A percentile compares a stretch with the other conserved stretches of the same genome.
phyloP scores from a whole-genome alignment of 35 echinoderm and acorn worm genomes.

The Lytechinus variegatus region DNA sequence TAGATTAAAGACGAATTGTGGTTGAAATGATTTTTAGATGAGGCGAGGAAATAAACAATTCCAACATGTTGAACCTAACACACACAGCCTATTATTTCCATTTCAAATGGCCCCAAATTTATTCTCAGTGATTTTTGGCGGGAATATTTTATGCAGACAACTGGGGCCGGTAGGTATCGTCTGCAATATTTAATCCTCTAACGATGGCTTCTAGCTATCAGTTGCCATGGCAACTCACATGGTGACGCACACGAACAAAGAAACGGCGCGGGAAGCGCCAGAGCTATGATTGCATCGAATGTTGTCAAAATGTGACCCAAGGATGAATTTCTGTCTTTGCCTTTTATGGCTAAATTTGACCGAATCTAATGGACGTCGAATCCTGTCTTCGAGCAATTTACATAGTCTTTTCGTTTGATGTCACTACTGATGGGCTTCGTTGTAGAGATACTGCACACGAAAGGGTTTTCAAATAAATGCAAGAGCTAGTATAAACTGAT shows the following conservation, averaged over 20 bases:
- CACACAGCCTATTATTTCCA: not conserved
- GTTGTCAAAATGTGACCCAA: slow-evolving; percentile 9
- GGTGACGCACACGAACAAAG: slow-evolving; percentile 29
- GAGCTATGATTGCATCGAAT: not conserved
- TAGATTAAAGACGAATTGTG: too few species aligned
- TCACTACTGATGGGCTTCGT: not conserved
- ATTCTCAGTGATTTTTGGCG: slow-evolving; percentile 26
- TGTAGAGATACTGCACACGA: not conserved
- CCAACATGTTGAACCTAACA: too few species aligned
- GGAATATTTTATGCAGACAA: slow-evolving; percentile 44
- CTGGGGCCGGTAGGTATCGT: not conserved
- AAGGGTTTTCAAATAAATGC: not conserved
- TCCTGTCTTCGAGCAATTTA: not conserved
- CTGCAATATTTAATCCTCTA: slow-evolving; percentile 38
- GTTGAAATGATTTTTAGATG: too few species aligned
- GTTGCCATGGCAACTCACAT: slow-evolving; percentile 11
- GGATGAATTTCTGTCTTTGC: not conserved
- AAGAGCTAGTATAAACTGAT: not conserved
- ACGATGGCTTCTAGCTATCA: slow-evolving; percentile 38
- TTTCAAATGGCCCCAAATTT: slow-evolving; percentile 25
- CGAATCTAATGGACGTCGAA: not conserved
- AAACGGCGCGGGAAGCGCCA: not conserved
- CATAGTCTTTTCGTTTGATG: not conserved
- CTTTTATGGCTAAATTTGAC: not conserved
- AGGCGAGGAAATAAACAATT: too few species aligned